phyloP scores from a whole-genome alignment of 2,797 vertebrate species.

The Notolepis coatsorum region DNA sequence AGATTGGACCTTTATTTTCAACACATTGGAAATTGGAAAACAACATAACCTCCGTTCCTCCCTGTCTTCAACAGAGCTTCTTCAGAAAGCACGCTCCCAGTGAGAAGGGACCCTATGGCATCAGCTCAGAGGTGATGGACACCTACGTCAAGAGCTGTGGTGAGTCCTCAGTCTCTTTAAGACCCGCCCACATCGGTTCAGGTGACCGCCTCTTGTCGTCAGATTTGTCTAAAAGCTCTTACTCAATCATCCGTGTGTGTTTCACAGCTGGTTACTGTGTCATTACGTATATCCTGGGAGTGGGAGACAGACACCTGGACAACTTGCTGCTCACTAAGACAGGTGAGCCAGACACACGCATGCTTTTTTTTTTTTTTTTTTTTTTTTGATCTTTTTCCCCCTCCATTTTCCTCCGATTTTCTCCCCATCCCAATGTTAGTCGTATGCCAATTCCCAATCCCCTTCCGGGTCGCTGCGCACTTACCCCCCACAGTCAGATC shows the following conservation, averaged over 20 bases:
- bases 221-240: too few species aligned
- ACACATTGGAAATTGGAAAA: background rate
- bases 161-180: slow-evolving; percentile 70
- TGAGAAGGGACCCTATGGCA: slow-evolving; percentile 95
- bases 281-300: slow-evolving; percentile 97
- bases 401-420: too few species aligned
- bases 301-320: slow-evolving; percentile 97
- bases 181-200: background rate
- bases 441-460: too few species aligned
- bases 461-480: too few species aligned
- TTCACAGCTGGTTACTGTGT: slow-evolving; percentile 98
- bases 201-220: background rate
- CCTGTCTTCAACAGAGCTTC: slow-evolving; percentile 86
- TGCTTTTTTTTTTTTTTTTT: background rate
- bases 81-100: slow-evolving; percentile 95
- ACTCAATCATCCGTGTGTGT: too few species aligned
- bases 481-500: too few species aligned
- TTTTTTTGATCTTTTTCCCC: background rate
- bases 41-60: background rate
- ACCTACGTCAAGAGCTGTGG: slow-evolving; percentile 98
- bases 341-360: slow-evolving; percentile 74
- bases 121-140: slow-evolving; percentile 98
- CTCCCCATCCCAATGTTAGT: too few species aligned
- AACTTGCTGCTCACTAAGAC: slow-evolving; percentile 97
- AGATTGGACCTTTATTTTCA: too few species aligned